Conservation (phyloP, 2,113 vertebrate species). For the Psophia crepitans region DNA sequence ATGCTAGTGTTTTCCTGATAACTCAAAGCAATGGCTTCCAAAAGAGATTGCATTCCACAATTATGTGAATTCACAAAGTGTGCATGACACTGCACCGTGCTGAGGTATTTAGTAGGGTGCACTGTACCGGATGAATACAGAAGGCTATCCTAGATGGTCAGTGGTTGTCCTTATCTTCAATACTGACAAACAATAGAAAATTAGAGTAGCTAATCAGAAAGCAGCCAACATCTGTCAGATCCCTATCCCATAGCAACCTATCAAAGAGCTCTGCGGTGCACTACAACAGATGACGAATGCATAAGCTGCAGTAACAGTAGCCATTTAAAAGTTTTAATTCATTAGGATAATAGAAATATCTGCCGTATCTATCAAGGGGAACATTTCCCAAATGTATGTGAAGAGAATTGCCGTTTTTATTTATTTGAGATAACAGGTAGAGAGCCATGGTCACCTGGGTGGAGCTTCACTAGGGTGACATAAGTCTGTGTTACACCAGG, state of each 20-base stretch:
- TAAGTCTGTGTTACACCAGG: rapidly evolving
- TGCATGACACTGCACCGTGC: neutral
- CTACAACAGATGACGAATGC: neutral
- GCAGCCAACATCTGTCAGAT: neutral
- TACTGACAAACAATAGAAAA: constrained; percentile 4
- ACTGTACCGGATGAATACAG: neutral
- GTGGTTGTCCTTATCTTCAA: neutral
- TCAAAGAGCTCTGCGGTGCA: neutral
- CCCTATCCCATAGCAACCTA: neutral
- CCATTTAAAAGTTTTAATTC: neutral
- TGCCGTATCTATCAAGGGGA: neutral
- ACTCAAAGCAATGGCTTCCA: constrained; percentile 44
- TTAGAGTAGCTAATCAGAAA: constrained; percentile 24
- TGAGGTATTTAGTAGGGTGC: neutral
- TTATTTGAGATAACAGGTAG: neutral
- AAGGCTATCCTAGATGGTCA: neutral
- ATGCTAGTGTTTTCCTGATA: constrained; percentile 49
- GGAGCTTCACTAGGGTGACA: neutral
- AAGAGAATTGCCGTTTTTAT: neutral
- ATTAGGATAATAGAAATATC: neutral
- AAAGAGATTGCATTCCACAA: neutral
- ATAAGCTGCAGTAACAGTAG: neutral
- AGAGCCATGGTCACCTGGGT: neutral
- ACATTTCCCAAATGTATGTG: neutral
- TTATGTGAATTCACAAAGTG: neutral